Base-by-base conservation (phyloP, 2,113 vertebrate species). In the Lichenostomus cassidix region DNA sequence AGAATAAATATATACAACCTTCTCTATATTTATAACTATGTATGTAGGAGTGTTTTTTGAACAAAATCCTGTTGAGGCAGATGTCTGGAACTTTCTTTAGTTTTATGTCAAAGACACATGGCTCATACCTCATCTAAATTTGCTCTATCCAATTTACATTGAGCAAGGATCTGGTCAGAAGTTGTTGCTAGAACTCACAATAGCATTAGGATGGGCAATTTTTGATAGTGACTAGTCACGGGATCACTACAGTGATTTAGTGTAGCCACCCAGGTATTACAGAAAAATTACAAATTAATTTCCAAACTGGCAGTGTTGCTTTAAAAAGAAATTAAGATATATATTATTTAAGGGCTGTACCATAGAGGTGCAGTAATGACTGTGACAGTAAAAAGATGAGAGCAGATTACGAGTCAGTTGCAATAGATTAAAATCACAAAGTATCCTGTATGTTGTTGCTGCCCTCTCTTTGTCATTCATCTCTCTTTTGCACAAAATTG, bases 1-100 rank as follows among this genome's bases (percentile, higher is more conserved):
- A 63, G 76, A 91, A 96, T 92, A 96, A 93, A 95, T 90, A 94
- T 85, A 84, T 90, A 75, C 84, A 94, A 95, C 85, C 88, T 92
- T 92, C 87, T 94, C 52, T 93, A 49, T 95, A 96, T 89, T 96
- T 96, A 95, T 95, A 95, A 78, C 90, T 71, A 6, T 56, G 62
- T 49, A 92, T 76, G 92, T 95, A 93, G 95, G 95, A 96, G 90
- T 96, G 71, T 67, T 88, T 95, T 93, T 89, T 93, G 64, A 96
- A 95, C 90, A 95, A 89, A 96, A 96, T 95, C 83, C 37, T 92
- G 80, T 90, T 92, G 73, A 96, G 82, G 65, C 90, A 97, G 92
- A 96, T 97, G 94, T 79, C 95, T 96, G 96, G 89, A 93, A 96
- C 86, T 96, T 95, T 92, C 96, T 94, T 89, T 92, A 94, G 89